Evolutionary conservation across 2,113 vertebrate species (phyloP), one percentile per base, ranked within the genome.

Genomic region (Phasianus colchicus): DNA sequence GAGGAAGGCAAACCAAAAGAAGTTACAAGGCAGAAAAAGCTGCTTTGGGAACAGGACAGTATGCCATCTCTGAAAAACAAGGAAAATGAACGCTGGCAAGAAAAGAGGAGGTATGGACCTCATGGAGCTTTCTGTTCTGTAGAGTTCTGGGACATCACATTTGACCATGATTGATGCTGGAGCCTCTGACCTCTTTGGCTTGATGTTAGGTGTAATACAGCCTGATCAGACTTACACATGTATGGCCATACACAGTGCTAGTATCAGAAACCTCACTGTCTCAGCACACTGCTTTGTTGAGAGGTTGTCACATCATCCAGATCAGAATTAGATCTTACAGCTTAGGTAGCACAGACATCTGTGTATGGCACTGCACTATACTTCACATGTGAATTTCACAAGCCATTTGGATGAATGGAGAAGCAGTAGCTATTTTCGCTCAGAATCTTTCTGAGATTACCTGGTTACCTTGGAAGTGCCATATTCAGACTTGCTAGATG

Each of bases 1-100:
- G 96, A 97, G 18, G 96, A 96, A 66, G 96, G 89, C 24, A 95
- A 92, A 95, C 97, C 45, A 96, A 98, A 81, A 93, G 98, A 96
- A 83, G 86, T 83, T 91, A 92, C 66, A 88, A 96, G 90, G 89
- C 97, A 92, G 86, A 96, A 97, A 76, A 98, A 97, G 92, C 96
- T 95, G 22, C 40, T 90, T 40, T 97, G 87, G 92, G 96, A 89
- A 43, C 91, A 95, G 63, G 94, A 88, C 36, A 40, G 22, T 38
- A 55, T 89, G 32, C 69, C 70, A 6, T 55, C 93, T 90, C 87
- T 71, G 13, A 97, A 95, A 86, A 89, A 80, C n/a, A 91, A 91
- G 20, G 97, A 97, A 24, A 67, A 84, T 4, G 95, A 88, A 4
- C 54, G 42, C 2, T 88, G 65, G 75, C 96, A 97, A 77, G 97